Evolutionary conservation across 2,113 vertebrate genomes (phyloP).

Genomic region (Notothenia rossii): DNA sequence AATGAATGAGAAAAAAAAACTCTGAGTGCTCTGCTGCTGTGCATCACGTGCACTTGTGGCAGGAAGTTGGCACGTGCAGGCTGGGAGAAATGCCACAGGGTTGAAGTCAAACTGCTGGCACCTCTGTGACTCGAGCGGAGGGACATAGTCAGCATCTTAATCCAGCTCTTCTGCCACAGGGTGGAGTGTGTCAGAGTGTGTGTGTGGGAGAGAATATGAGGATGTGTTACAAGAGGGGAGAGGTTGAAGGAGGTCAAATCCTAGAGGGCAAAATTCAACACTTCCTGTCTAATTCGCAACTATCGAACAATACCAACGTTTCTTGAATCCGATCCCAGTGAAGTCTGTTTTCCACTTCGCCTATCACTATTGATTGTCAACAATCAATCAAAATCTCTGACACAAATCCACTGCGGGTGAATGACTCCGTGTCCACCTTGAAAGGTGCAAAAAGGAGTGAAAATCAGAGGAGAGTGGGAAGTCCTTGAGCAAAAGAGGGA

Average conservation of each 20-base stretch:
- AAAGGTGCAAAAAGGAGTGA: background rate
- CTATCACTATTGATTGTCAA: conserved; percentile 5
- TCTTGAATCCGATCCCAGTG: conserved; percentile 23
- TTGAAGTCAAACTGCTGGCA: conserved; percentile 67
- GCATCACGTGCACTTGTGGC: conserved; percentile 71
- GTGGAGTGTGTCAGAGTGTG: conserved; percentile 25
- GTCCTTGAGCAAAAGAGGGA: conserved; percentile 55
- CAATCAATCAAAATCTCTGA: conserved; percentile 34
- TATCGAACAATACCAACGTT: conserved; percentile 33
- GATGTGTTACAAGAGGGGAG: background rate
- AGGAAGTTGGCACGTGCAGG: conserved; percentile 75
- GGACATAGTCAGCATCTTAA: conserved; percentile 59
- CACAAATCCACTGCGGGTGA: conserved; percentile 32
- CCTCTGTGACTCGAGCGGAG: conserved; percentile 48
- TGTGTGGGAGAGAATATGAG: background rate
- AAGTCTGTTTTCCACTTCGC: conserved; percentile 40
- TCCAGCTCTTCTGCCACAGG: conserved; percentile 40
- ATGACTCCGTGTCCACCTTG: conserved; percentile 3
- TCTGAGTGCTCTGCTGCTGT: conserved; percentile 48
- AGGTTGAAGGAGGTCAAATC: conserved; percentile 39
- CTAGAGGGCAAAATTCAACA: conserved; percentile 48
- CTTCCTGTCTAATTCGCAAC: conserved; percentile 56
- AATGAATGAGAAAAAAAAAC: conserved; percentile 67
- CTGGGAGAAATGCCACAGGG: conserved; percentile 64
- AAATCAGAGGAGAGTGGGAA: conserved; percentile 28